A percentile compares a stretch with the other conserved stretches of the same genome.
These are phyloP conservation scores for Mycteria americana DNA, from an alignment of 2,797 vertebrate genomes.

Conservation along the genomic window DNA sequence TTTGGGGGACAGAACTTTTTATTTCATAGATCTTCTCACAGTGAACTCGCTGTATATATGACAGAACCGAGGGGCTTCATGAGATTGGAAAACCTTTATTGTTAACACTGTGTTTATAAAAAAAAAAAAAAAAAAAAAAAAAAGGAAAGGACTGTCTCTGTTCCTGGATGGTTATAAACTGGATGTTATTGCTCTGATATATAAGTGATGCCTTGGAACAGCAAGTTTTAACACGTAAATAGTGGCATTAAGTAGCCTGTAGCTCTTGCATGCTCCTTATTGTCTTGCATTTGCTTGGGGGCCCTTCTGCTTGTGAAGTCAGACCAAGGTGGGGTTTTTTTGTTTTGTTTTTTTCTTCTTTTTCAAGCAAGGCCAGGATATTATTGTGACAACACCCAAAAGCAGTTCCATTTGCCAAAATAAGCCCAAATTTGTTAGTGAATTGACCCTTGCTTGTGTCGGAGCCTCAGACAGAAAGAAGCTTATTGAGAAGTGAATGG, in stretches of 20 bases:
- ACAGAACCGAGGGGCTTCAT: neutral
- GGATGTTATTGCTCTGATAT: neutral
- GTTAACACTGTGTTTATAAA: neutral
- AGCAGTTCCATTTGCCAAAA: slow-evolving; percentile 36
- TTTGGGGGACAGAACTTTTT: neutral
- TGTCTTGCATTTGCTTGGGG: slow-evolving; percentile 4
- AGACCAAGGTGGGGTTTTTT: neutral
- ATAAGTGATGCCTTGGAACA: slow-evolving; percentile 27
- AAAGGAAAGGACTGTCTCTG: neutral
- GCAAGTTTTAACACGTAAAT: slow-evolving; percentile 13
- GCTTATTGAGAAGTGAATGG: slow-evolving; percentile 19
- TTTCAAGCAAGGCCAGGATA: neutral
- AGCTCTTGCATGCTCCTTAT: slow-evolving; percentile 28
- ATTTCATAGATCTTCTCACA: neutral
- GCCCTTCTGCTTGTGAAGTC: slow-evolving; percentile 27
- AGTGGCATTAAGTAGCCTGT: slow-evolving; percentile 24
- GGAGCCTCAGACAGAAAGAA: slow-evolving; percentile 7
- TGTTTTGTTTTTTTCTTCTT: neutral
- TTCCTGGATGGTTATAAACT: neutral
- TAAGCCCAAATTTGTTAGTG: slow-evolving; percentile 17
- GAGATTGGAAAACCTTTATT: neutral
- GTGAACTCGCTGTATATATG: neutral
- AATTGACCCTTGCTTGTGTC: slow-evolving; percentile 18
- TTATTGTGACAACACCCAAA: slow-evolving; percentile 14
- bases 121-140: neutral